Conservation (phyloP, 1,140 invertebrate species). For the Radopholus similis region DNA sequence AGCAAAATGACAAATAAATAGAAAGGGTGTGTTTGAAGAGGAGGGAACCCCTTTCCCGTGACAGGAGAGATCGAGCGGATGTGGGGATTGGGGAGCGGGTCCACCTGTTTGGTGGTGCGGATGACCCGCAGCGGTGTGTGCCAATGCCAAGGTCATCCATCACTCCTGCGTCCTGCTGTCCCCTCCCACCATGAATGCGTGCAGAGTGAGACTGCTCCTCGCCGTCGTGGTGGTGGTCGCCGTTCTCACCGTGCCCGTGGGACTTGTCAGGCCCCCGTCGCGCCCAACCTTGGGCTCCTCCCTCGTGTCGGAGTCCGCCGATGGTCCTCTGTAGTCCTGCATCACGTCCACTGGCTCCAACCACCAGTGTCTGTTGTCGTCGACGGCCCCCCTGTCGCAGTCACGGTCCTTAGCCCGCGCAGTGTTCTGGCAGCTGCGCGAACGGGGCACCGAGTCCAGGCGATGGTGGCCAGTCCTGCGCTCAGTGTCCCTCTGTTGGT, state of each 20-base stretch:
- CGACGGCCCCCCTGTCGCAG: neutral
- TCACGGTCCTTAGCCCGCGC: constrained; percentile 2
- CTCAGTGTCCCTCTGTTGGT: too few species aligned
- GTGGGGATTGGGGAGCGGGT: too few species aligned
- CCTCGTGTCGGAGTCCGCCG: neutral
- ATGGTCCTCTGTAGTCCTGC: too few species aligned
- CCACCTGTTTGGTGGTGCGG: too few species aligned
- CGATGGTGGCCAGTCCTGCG: too few species aligned
- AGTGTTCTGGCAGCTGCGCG: constrained; percentile 6
- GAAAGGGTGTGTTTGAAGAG: too few species aligned
- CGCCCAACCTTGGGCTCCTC: neutral
- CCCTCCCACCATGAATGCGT: neutral
- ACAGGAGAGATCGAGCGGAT: too few species aligned
- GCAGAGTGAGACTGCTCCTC: neutral
- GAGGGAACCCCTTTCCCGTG: too few species aligned
- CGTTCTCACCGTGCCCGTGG: neutral
- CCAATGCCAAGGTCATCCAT: too few species aligned
- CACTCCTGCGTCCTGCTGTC: neutral
- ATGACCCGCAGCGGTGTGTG: too few species aligned
- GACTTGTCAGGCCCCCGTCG: too few species aligned
- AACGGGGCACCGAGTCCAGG: neutral
- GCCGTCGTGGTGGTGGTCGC: neutral
- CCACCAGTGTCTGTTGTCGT: neutral
- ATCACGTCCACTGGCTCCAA: neutral
- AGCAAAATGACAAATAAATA: too few species aligned